A percentile compares a stretch with the other conserved stretches of the same genome.
Evolutionary conservation across 2,113 vertebrate species (phyloP).

Genomic region (Hiodon tergisus): DNA sequence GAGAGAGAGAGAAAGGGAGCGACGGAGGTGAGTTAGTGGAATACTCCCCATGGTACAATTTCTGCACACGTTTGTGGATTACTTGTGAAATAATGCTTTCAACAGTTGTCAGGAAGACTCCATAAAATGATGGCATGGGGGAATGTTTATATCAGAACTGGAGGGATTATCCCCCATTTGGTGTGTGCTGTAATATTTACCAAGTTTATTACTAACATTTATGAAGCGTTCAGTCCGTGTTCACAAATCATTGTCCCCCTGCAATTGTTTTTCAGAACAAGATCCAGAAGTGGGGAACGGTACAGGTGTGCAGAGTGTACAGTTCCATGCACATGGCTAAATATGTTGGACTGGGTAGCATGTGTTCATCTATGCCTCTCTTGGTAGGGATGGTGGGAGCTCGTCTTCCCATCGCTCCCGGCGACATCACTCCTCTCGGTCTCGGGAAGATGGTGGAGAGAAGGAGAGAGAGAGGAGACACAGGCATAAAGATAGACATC

Average conservation of each 20-base stretch:
- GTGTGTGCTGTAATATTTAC: background rate
- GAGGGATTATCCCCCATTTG: background rate
- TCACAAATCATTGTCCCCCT: background rate
- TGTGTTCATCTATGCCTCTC: background rate
- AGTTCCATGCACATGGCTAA: background rate
- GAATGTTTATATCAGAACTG: too few relatives aligned
- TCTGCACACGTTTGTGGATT: background rate
- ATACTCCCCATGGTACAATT: background rate
- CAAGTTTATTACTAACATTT: background rate
- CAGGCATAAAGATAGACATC: constrained; percentile 65
- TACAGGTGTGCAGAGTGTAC: constrained; percentile 51
- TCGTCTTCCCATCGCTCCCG: constrained; percentile 63
- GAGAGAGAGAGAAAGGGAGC: constrained; percentile 39
- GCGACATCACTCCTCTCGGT: constrained; percentile 58
- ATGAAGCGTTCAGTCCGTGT: background rate
- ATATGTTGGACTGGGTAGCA: background rate
- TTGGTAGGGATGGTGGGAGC: constrained; percentile 58
- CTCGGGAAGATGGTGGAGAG: constrained; percentile 57
- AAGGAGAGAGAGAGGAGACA: constrained; percentile 64
- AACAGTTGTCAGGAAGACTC: too few relatives aligned
- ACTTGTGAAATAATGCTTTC: too few relatives aligned
- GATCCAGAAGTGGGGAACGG: constrained; percentile 65
- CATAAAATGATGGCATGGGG: too few relatives aligned
- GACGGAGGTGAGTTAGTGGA: constrained; percentile 47
- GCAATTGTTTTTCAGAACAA: constrained; percentile 48